Base-by-base conservation (phyloP, 2,888 invertebrate species). In the Lumbricus terrestris region DNA sequence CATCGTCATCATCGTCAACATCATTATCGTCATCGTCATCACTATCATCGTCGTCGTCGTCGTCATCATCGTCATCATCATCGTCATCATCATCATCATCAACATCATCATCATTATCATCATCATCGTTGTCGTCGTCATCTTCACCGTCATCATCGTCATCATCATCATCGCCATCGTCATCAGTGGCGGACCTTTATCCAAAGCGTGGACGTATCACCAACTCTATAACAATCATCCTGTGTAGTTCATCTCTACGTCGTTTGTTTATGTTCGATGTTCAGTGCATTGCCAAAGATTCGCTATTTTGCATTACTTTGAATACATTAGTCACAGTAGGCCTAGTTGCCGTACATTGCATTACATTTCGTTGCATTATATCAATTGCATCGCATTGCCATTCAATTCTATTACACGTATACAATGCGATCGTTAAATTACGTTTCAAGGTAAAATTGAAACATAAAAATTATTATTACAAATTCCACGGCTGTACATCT, bases 11-110 rank as follows among this genome's bases (percentile, higher is more conserved):
- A 83, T 40, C 88, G 42, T 88, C 88, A 90, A 40, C 88, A 90
- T 90, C 40, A 88, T 90, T 40, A 90, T 90, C 83, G 11, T 90
- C 83, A 42, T 90, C 83, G 54, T 88, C 54, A 83, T 35, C 82
- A 18, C 13, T 2, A 69, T 35, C 37, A 16, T 40, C 40, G 11
- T 40, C 90, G 29, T 88, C 88, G 11, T 42, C 47, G 15, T 88
- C 40, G 88, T 40, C 69, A 88, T 40, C 35, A 29, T 85, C 33
- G n/a, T n/a, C n/a, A n/a, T n/a, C n/a, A n/a, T n/a, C n/a, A 85
- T 89, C 54, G 42, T 89, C 89, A 90, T 90, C 89, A 90, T 90
- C 90, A 85, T 89, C 90, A 90, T 90, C 89, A 89, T 42, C 90
- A 90, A 88, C 90, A 90, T 40, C 42, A 37, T 90, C 83, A 42